phyloP scores from a whole-genome alignment of 2,113 vertebrate genomes.

The Isurus oxyrinchus region DNA sequence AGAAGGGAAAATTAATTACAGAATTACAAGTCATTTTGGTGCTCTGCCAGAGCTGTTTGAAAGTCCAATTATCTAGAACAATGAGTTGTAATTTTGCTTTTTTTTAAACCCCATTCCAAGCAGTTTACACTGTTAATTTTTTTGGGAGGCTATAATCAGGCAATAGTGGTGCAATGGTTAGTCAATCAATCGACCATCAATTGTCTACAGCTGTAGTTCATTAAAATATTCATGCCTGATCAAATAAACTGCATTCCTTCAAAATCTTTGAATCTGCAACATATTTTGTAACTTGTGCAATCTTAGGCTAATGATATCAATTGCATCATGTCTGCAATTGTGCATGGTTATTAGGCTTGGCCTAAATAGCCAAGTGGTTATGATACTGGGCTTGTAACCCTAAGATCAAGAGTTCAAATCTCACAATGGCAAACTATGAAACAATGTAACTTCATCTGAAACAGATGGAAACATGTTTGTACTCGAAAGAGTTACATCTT shows the following conservation, averaged over 20 bases:
- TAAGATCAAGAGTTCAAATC: too few relatives aligned
- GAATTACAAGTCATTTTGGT: constrained; percentile 33
- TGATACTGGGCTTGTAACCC: too few relatives aligned
- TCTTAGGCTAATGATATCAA: background rate
- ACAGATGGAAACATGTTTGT: too few relatives aligned
- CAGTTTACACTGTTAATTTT: constrained; percentile 19
- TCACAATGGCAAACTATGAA: too few relatives aligned
- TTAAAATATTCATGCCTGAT: constrained; percentile 14
- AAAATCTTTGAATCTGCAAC: background rate
- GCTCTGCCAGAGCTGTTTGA: constrained; percentile 20
- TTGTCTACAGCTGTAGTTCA: constrained; percentile 31
- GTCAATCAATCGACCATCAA: constrained; percentile 29
- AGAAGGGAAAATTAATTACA: constrained; percentile 27
- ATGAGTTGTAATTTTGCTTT: constrained; percentile 30
- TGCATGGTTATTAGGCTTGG: too few relatives aligned
- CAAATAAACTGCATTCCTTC: background rate
- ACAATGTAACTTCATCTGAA: too few relatives aligned
- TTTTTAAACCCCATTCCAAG: background rate
- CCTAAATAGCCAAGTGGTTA: too few relatives aligned
- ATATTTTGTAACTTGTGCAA: background rate
- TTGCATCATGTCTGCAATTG: background rate
- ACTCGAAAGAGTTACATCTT: too few relatives aligned
- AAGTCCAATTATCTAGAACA: constrained; percentile 31
- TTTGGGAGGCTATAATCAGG: constrained; percentile 14
- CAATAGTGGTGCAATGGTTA: background rate